Base-by-base conservation (phyloP, 2,113 vertebrate species). In the Anas platyrhynchos region DNA sequence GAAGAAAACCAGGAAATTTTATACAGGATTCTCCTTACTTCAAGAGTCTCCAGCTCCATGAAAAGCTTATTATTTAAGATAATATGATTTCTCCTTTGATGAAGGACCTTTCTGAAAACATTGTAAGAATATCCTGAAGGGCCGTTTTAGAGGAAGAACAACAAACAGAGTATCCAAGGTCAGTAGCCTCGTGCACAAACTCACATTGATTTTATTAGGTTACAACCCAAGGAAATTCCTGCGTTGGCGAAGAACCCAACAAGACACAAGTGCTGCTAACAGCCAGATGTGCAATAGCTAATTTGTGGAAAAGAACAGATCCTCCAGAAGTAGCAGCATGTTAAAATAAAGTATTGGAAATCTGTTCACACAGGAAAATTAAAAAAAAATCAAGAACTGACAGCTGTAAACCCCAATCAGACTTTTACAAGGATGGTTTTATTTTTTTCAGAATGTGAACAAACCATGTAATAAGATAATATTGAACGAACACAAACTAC, bases 151-250 rank as follows among this genome's bases (percentile, higher is more conserved):
- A 73, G 22, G 6, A 38, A 91, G 86, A 85, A n/a, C 10, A 59
- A 54, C 23, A 36, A 59, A 89, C 1, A 58, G 31, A 85, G 44
- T 50, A 66, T 10, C 69, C 44, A 71, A 36, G 55, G 73, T 66
- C 41, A 75, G 44, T 6, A 72, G 73, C 26, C 86, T 73, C 55
- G 67, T 1, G 20, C 36, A 80, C 67, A 90, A 85, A 59, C 34
- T 88, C 68, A 81, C 34, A 55, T 18, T 63, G 68, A 73, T 85
- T 92, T 89, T 41, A 85, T 76, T 85, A 27, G 5, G 13, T 77
- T 80, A 93, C 43, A 86, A 69, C 23, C 50, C 68, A 88, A 88
- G 43, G 48, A 89, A 93, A 92, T 83, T 72, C 56, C 68, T 67
- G 22, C 11, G 32, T 11, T 91, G 52, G 32, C 29, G 52, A 86